Evolutionary conservation across 2,888 invertebrate genomes (phyloP), one percentile per base, ranked within the genome.

Genomic region (Acleris cristana): DNA sequence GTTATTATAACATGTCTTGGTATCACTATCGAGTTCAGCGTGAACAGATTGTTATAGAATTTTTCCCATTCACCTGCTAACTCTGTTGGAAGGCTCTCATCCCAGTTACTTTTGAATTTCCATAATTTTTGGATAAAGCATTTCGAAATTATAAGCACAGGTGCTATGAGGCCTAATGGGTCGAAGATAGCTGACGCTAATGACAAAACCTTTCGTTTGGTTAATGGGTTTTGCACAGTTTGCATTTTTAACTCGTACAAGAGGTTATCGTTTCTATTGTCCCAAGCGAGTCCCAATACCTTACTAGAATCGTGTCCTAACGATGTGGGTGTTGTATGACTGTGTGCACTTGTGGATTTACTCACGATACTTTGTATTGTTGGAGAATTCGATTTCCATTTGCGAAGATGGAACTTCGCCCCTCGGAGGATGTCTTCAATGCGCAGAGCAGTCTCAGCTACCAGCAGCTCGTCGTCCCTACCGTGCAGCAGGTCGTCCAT

Each of bases 371-470:
- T 30, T 30, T 30, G 30, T 30, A 30, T 8, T 30, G 30, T 30
- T 7, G 30, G 30, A n/a, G 69, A 69, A 30, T 69, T 69, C 2
- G 69, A 69, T 14, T 58, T 65, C 69, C 69, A 69, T 52, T 70
- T 70, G 10, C 64, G 54, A 26, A 65, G 30, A 10, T 62, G 49
- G 30, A 67, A 64, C 14, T 64, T 57, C n/a, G 70, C 70, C 14
- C 26, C 18, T 2, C 23, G 23, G 19, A 70, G 34, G 3, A 63
- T 67, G 6, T 34, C 7, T 3, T 21, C 14, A 3, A 70, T 44
- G 3, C 45, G 44, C 21, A 21, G 14, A 18, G 55, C 40, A 19
- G 55, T 56, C 40, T 56, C 21, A 56, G 21, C 40, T 21, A 56
- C 55, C 55, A 40, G 19, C 19, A 40, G 19, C 40, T 40, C 55